These are phyloP conservation scores for Halocynthia roretzi DNA, from an alignment of 23 tunicate genomes.

Conservation along the genomic window DNA sequence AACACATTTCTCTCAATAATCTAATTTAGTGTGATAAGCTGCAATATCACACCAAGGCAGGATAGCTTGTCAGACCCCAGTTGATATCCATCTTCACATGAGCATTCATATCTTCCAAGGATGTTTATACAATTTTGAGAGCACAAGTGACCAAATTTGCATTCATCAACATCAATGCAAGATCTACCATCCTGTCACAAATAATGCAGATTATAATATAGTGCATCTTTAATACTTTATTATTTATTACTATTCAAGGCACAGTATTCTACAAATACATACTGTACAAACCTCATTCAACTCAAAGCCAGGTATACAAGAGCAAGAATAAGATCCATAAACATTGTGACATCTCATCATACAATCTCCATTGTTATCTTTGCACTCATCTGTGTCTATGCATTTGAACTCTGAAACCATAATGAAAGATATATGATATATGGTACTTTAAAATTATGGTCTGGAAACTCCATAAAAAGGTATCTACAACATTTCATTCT, in stretches of 20 bases:
- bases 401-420: constrained; percentile 35
- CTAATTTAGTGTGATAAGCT: not conserved
- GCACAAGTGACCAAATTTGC: constrained; percentile 42
- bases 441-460: no score
- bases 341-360: constrained; percentile 55
- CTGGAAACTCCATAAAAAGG: no score
- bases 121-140: constrained; percentile 49
- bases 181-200: constrained; percentile 23
- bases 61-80: constrained; percentile 38
- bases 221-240: not conserved
- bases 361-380: constrained; percentile 42
- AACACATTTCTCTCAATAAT: not conserved
- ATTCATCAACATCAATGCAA: constrained; percentile 71
- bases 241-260: not conserved
- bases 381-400: constrained; percentile 61
- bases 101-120: constrained; percentile 49
- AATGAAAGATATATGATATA: no score
- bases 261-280: no score
- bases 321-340: constrained; percentile 46
- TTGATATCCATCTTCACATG: constrained; percentile 47
- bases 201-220: not conserved
- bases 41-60: constrained; percentile 41
- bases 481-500: not conserved
- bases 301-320: constrained; percentile 42
- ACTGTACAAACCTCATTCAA: constrained; percentile 4